These are phyloP conservation scores for Drosophila suboccidentalis DNA, from an alignment of 2,888 invertebrate species.

Conservation along the genomic window DNA sequence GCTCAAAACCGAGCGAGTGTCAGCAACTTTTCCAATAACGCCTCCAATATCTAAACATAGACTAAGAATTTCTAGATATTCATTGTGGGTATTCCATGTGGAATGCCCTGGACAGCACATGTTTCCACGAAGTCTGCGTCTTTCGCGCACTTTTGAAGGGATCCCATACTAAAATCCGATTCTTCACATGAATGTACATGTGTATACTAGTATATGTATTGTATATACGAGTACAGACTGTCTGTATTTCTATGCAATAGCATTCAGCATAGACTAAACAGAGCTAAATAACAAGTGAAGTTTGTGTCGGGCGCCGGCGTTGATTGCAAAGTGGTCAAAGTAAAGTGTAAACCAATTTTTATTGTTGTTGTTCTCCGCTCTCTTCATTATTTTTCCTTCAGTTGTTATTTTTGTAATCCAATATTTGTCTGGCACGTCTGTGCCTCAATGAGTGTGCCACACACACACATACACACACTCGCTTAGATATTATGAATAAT, in stretches of 20 bases:
- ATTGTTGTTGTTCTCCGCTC: constrained; percentile 2
- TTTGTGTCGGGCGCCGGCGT: constrained; percentile 32
- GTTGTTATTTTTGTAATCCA: constrained; percentile 61
- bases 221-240: not conserved
- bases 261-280: constrained; percentile 50
- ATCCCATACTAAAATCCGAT: constrained; percentile 26
- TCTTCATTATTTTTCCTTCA: constrained; percentile 3
- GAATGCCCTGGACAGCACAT: constrained; percentile 14
- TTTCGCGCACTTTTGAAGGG: constrained; percentile 11
- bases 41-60: constrained; percentile 38
- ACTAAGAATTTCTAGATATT: constrained; percentile 1
- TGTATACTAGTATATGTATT: not conserved
- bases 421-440: constrained; percentile 66
- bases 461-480: constrained; percentile 4
- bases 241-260: constrained; percentile 3
- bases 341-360: constrained; percentile 24
- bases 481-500: constrained; percentile 56
- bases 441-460: constrained; percentile 25
- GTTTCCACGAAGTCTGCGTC: constrained; percentile 7
- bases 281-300: constrained; percentile 20
- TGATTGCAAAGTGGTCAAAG: constrained; percentile 47
- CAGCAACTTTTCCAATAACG: constrained; percentile 4
- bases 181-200: not conserved
- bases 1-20: not conserved
- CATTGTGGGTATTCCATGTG: constrained; percentile 1